A percentile compares a stretch with the other conserved stretches of the same genome.
These are phyloP conservation scores for Nannoperca obscura DNA, from an alignment of 2,797 vertebrate genomes.

Conservation along the genomic window DNA sequence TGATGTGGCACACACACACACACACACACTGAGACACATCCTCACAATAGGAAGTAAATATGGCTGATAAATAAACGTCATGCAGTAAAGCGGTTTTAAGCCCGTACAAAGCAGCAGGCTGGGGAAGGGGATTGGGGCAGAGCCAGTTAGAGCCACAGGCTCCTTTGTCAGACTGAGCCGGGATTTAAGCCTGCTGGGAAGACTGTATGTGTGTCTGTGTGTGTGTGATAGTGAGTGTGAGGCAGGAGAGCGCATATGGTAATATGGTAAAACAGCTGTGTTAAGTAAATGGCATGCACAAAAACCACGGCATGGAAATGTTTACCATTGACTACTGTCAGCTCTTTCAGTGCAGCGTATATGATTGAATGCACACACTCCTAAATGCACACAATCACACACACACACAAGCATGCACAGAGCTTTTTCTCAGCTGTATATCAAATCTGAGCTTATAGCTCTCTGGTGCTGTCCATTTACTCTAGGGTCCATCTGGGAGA, in stretches of 20 bases:
- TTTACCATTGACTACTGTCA: slow-evolving; percentile 36
- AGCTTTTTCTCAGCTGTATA: slow-evolving; percentile 71
- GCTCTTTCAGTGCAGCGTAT: slow-evolving; percentile 33
- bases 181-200: slow-evolving; percentile 77
- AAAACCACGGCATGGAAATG: slow-evolving; percentile 45
- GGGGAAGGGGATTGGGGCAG: slow-evolving; percentile 78
- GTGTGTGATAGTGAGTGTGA: slow-evolving; percentile 31
- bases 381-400: slow-evolving; percentile 21
- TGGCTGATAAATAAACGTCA: slow-evolving; percentile 70
- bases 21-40: slow-evolving; percentile 21
- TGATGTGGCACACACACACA: slow-evolving; percentile 16
- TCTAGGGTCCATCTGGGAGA: slow-evolving; percentile 80
- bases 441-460: slow-evolving; percentile 81
- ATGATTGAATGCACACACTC: slow-evolving; percentile 49
- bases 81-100: slow-evolving; percentile 69
- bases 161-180: slow-evolving; percentile 80
- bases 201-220: slow-evolving; percentile 32
- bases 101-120: slow-evolving; percentile 72
- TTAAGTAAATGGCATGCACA: slow-evolving; percentile 53
- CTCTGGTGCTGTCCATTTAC: slow-evolving; percentile 80
- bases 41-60: slow-evolving; percentile 63
- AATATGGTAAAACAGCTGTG: slow-evolving; percentile 61
- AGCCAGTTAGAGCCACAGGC: slow-evolving; percentile 80
- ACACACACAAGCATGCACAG: slow-evolving; percentile 22
- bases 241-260: slow-evolving; percentile 37